Conservation (phyloP, 2,888 invertebrate genomes). For the Smittia aterrima region DNA sequence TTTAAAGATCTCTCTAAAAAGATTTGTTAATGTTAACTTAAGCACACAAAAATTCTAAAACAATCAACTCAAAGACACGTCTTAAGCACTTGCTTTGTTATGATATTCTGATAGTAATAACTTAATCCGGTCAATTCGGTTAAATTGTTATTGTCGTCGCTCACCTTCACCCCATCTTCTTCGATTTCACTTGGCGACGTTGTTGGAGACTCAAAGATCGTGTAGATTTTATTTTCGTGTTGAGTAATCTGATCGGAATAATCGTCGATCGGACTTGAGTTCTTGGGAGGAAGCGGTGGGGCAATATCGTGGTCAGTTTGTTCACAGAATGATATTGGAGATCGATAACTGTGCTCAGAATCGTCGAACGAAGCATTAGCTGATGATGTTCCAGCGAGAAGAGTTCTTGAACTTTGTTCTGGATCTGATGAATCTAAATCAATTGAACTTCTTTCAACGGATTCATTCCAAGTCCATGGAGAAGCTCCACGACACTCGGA, state of each 20-base stretch:
- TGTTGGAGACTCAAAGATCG: constrained; percentile 40
- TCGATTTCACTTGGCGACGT: constrained; percentile 33
- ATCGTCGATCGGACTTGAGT: constrained; percentile 27
- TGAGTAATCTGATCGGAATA: neutral
- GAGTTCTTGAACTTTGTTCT: constrained; percentile 44
- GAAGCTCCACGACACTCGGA: constrained; percentile 63
- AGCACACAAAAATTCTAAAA: too few species aligned
- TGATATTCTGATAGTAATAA: constrained; percentile 55
- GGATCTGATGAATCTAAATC: constrained; percentile 50
- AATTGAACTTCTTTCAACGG: constrained; percentile 55
- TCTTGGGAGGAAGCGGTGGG: constrained; percentile 14
- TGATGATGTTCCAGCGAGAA: constrained; percentile 46
- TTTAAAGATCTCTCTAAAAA: too few species aligned
- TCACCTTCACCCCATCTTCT: constrained; percentile 29
- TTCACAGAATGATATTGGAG: constrained; percentile 43
- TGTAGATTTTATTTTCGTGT: constrained; percentile 39
- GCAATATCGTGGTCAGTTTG: constrained; percentile 23
- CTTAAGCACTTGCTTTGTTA: constrained; percentile 61
- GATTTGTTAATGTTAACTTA: too few species aligned
- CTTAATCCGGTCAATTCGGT: constrained; percentile 48
- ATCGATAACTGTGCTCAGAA: constrained; percentile 51
- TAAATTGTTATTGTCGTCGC: constrained; percentile 43
- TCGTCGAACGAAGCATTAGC: constrained; percentile 52
- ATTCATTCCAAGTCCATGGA: constrained; percentile 57
- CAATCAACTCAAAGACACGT: constrained; percentile 53